Conservation (phyloP, 2,797 vertebrate species). For the Poeciliopsis turneri region DNA sequence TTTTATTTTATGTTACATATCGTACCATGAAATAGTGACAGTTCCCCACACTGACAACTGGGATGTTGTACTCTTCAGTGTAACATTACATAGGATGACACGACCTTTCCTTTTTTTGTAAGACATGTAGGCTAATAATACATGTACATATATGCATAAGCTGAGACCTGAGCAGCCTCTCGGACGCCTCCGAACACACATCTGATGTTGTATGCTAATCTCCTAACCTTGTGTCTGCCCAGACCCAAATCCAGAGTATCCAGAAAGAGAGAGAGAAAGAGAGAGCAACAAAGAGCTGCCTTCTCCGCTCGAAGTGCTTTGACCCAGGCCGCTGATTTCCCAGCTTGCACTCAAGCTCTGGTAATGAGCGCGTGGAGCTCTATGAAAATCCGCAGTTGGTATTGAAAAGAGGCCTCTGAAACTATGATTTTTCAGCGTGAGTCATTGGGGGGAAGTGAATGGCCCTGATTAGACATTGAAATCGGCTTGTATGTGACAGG, state of each 20-base stretch:
- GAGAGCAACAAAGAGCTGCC: constrained; percentile 38
- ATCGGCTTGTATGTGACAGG: constrained; percentile 73
- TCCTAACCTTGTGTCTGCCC: constrained; percentile 55
- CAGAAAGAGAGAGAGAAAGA: neutral
- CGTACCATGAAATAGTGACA: neutral
- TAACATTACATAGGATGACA: constrained; percentile 30
- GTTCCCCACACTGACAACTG: neutral
- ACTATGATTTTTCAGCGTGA: constrained; percentile 24
- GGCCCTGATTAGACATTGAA: constrained; percentile 75
- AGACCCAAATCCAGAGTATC: constrained; percentile 26
- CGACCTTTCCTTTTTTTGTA: constrained; percentile 30
- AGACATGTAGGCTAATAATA: constrained; percentile 51
- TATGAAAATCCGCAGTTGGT: constrained; percentile 44
- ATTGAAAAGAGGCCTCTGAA: constrained; percentile 40
- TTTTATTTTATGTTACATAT: neutral
- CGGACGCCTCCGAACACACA: constrained; percentile 51
- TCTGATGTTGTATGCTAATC: constrained; percentile 69
- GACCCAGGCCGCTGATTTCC: constrained; percentile 48
- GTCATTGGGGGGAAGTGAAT: constrained; percentile 53
- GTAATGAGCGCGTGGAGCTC: constrained; percentile 51
- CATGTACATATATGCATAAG: constrained; percentile 49
- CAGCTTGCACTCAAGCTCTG: constrained; percentile 50
- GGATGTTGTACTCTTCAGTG: constrained; percentile 15
- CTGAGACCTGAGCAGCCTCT: constrained; percentile 46
- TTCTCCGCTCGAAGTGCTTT: constrained; percentile 45